phyloP scores from a whole-genome alignment of 1,140 invertebrate genomes.

The Coptotermes formosanus region DNA sequence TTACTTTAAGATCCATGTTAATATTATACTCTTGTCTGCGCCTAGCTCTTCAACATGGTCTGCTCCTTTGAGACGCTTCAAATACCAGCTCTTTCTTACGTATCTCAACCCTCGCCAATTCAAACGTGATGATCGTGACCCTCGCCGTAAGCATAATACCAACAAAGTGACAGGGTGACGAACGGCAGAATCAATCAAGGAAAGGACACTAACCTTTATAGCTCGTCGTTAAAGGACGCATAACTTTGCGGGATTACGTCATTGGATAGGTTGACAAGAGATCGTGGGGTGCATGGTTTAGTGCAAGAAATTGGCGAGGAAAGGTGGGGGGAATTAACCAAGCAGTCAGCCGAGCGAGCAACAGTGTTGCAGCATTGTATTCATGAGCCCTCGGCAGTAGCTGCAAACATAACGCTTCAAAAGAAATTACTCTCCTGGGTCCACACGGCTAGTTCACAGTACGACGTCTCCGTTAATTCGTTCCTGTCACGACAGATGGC shows the following conservation, averaged over 20 bases:
- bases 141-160: too few relatives aligned
- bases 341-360: background rate
- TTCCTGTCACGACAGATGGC: background rate
- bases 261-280: background rate
- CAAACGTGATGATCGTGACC: too few relatives aligned
- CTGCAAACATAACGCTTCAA: background rate
- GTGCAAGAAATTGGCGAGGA: background rate
- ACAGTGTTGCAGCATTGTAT: background rate
- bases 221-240: background rate
- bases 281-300: background rate
- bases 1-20: too few relatives aligned
- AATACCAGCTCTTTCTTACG: too few relatives aligned
- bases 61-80: too few relatives aligned
- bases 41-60: too few relatives aligned
- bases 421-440: background rate
- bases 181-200: background rate
- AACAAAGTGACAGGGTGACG: too few relatives aligned
- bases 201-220: background rate
- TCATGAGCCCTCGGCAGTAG: background rate
- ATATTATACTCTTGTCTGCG: too few relatives aligned
- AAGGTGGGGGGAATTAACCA: background rate
- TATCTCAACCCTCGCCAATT: too few relatives aligned
- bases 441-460: background rate
- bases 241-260: constrained; percentile 6
- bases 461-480: background rate